These are phyloP conservation scores for Peromyscus polionotus DNA, from an alignment of 2,113 vertebrate genomes.

Conservation along the genomic window DNA sequence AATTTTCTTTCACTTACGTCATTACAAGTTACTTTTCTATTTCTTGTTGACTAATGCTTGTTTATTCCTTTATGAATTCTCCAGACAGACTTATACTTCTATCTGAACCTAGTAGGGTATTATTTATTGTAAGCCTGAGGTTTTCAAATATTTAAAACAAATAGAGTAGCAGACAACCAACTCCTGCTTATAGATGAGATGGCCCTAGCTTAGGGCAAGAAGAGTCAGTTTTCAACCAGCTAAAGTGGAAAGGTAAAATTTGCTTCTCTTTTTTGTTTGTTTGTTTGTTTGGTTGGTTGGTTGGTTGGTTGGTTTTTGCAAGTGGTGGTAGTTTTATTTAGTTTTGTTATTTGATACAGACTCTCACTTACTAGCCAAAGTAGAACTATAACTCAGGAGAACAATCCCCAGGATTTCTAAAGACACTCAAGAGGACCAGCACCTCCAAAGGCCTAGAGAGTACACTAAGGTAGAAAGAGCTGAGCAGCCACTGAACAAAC, in stretches of 20 bases:
- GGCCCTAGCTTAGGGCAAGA: neutral
- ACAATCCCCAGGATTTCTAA: constrained; percentile 27
- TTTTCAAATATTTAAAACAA: neutral
- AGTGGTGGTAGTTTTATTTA: neutral
- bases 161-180: neutral
- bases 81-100: neutral
- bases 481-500: neutral
- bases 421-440: neutral
- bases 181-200: neutral
- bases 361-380: neutral
- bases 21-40: neutral
- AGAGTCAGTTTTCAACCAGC: neutral
- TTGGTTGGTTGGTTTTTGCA: neutral
- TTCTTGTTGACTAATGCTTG: neutral
- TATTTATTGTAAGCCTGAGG: neutral
- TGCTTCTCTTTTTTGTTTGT: neutral
- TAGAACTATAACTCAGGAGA: neutral
- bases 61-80: neutral
- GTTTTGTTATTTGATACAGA: neutral
- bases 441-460: neutral
- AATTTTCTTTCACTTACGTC: neutral
- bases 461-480: neutral
- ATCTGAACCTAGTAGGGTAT: neutral
- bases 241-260: neutral
- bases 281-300: neutral